Evolutionary conservation across 1,140 invertebrate genomes (phyloP).

Genomic region (Drosophila sulfurigaster): DNA sequence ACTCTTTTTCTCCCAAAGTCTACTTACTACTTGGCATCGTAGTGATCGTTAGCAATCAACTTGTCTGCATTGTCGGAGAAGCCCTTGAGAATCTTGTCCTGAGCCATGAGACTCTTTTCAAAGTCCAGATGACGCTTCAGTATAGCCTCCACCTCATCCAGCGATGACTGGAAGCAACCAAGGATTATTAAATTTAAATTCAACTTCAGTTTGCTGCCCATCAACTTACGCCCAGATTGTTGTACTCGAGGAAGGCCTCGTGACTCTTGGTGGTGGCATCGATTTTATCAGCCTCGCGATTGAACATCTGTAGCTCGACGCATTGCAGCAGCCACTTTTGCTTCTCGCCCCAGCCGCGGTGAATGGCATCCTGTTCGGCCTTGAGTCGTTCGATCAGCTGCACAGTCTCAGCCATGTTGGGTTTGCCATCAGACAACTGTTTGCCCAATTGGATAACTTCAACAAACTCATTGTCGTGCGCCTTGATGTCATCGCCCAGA

Average conservation of each 20-base stretch:
- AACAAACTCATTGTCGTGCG: constrained; percentile 90
- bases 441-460: constrained; percentile 92
- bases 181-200: too few species aligned
- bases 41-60: constrained; percentile 93
- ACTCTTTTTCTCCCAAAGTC: background rate
- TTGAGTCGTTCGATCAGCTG: constrained; percentile 91
- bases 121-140: constrained; percentile 98
- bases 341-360: constrained; percentile 92
- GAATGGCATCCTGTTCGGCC: constrained; percentile 91
- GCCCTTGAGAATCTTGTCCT: constrained; percentile 95
- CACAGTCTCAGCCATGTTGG: constrained; percentile 88
- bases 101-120: constrained; percentile 95
- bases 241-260: constrained; percentile 96
- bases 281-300: constrained; percentile 98
- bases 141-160: constrained; percentile 97
- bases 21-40: constrained; percentile 92
- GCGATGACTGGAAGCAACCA: constrained; percentile 88
- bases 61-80: constrained; percentile 95
- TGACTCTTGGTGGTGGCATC: constrained; percentile 97
- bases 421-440: constrained; percentile 90
- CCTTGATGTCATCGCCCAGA: constrained; percentile 95
- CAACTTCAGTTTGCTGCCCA: background rate
- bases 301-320: constrained; percentile 95
- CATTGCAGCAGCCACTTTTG: constrained; percentile 93
- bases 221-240: constrained; percentile 92